Conservation (phyloP, 2,113 vertebrate genomes). For the Zosterops borbonicus region DNA sequence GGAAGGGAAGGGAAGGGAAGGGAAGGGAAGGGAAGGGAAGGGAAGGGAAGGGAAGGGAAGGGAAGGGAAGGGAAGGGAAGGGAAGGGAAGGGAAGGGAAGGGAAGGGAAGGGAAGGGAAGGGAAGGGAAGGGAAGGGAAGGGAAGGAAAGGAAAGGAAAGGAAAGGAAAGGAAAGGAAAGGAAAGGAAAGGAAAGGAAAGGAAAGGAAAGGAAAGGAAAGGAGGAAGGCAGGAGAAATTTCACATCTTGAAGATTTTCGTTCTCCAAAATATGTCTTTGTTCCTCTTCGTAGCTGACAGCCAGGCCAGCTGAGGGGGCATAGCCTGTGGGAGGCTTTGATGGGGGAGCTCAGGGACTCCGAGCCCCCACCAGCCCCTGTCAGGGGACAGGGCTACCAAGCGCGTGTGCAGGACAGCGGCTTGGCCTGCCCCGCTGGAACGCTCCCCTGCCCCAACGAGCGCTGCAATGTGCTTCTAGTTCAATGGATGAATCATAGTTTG, state of each 20-base stretch:
- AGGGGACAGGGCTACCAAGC: neutral
- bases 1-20: too few relatives aligned
- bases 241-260: neutral
- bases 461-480: neutral
- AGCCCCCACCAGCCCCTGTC: neutral
- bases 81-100: too few relatives aligned
- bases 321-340: neutral
- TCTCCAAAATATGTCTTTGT: neutral
- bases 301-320: neutral
- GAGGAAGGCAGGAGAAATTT: neutral
- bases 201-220: neutral
- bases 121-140: too few relatives aligned
- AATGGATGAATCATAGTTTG: constrained; percentile 17
- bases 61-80: too few relatives aligned
- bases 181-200: too few relatives aligned
- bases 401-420: fast-evolving
- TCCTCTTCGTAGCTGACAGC: neutral
- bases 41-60: neutral
- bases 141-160: too few relatives aligned
- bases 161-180: too few relatives aligned
- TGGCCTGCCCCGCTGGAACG: neutral
- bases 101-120: neutral
- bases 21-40: neutral
- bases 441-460: neutral
- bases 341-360: neutral